Evolutionary conservation across 37 sponge, comb jelly and placozoan species (phyloP).

Genomic region (Agelas oroides): DNA sequence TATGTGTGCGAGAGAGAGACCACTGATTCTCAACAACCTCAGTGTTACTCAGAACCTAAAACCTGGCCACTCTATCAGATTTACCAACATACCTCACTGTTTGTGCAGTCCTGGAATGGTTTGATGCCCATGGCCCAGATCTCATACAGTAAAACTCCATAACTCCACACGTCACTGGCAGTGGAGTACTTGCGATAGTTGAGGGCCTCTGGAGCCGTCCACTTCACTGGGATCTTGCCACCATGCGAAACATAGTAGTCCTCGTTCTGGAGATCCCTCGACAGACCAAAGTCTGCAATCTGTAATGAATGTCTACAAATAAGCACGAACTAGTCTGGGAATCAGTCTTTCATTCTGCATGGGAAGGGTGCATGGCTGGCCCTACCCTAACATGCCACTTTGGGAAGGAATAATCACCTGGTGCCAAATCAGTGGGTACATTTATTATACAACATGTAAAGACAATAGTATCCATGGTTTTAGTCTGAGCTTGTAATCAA

Average conservation of each 20-base stretch:
- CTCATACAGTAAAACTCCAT: constrained; percentile 6
- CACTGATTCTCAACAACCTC: too few relatives aligned
- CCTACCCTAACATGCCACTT: too few relatives aligned
- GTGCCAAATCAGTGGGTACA: too few relatives aligned
- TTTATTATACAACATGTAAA: too few relatives aligned
- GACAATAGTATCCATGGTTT: too few relatives aligned
- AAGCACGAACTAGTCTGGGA: background rate
- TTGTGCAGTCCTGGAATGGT: background rate
- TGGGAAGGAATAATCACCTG: too few relatives aligned
- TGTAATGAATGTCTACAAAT: background rate
- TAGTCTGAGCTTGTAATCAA: too few relatives aligned
- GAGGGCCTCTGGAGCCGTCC: constrained; percentile 16
- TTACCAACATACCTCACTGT: background rate
- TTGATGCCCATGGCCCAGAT: constrained; percentile 6
- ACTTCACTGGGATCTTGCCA: constrained; percentile 7
- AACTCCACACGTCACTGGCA: constrained; percentile 9
- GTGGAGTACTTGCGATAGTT: constrained; percentile 1
- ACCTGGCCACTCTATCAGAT: too few relatives aligned
- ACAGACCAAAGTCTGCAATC: constrained; percentile 15
- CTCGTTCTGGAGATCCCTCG: background rate
- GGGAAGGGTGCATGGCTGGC: too few relatives aligned
- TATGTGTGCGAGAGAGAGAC: background rate
- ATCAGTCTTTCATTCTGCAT: too few relatives aligned
- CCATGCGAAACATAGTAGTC: constrained; percentile 11
- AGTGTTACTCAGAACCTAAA: too few relatives aligned